These are phyloP conservation scores for Siniperca obscura DNA, from an alignment of 2,797 vertebrate genomes.

Conservation along the genomic window DNA sequence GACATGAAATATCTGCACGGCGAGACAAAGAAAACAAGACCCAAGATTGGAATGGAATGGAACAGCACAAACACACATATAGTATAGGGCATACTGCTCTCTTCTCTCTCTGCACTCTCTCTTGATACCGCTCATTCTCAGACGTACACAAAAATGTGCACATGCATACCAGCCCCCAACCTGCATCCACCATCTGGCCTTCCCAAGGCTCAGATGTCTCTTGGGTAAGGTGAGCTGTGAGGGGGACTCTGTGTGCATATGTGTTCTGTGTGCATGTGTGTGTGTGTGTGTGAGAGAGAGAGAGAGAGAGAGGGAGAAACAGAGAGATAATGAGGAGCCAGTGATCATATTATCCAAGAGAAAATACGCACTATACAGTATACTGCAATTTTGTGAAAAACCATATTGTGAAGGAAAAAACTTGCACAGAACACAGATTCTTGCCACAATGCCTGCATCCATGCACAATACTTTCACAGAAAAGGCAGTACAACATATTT, in stretches of 20 bases:
- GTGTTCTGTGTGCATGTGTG: constrained; percentile 17
- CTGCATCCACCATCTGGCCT: constrained; percentile 84
- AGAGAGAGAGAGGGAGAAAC: not conserved
- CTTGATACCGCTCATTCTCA: constrained; percentile 49
- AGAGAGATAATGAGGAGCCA: constrained; percentile 5
- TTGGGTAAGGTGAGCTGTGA: constrained; percentile 77
- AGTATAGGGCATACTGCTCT: constrained; percentile 10
- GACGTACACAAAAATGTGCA: constrained; percentile 65
- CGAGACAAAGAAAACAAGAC: constrained; percentile 23
- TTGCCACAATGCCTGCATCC: not conserved
- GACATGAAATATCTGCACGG: constrained; percentile 36
- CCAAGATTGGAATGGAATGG: constrained; percentile 20
- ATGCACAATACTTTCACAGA: constrained; percentile 2
- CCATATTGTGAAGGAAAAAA: constrained; percentile 6
- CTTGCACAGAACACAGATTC: constrained; percentile 14
- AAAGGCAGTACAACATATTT: constrained; percentile 43
- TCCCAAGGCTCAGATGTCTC: constrained; percentile 80
- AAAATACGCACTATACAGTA: constrained; percentile 3
- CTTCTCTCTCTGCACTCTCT: not conserved
- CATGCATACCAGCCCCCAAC: constrained; percentile 74
- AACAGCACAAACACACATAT: not conserved
- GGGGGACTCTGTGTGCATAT: constrained; percentile 46
- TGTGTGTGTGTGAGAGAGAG: not conserved
- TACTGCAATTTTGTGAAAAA: constrained; percentile 26
- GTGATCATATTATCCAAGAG: constrained; percentile 21